Percentiles rank a stretch among this genome's conserved stretches.
Evolutionary conservation across 2,888 invertebrate species (phyloP).

Genomic region (Melanostoma mellinum): DNA sequence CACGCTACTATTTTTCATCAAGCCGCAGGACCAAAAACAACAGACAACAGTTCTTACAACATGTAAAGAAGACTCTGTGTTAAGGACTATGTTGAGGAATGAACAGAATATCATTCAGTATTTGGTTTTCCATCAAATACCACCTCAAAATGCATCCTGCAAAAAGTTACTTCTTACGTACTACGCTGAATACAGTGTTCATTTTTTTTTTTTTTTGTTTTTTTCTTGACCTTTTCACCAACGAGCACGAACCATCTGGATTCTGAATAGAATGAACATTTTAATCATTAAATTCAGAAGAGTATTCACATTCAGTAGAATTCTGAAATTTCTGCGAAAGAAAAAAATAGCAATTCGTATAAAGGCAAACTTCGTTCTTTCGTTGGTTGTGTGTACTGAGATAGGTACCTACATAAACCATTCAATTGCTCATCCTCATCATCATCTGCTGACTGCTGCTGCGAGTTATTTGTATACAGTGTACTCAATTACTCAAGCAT

Average conservation of each 20-base stretch:
- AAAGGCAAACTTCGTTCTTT: conserved; percentile 2
- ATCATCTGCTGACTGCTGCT: conserved; percentile 3
- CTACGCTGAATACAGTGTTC: background rate
- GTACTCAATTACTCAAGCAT: conserved; percentile 60
- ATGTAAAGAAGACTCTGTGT: background rate
- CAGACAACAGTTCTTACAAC: no score
- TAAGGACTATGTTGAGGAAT: background rate
- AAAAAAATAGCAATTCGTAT: conserved; percentile 19
- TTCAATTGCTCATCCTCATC: conserved; percentile 33
- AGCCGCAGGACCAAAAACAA: no score
- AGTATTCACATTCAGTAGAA: conserved; percentile 32
- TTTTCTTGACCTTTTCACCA: conserved; percentile 15
- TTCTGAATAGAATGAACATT: conserved; percentile 37
- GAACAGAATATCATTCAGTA: background rate
- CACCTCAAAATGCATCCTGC: conserved; percentile 13
- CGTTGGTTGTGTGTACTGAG: conserved; percentile 14
- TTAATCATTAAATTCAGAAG: conserved; percentile 45
- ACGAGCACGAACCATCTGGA: background rate
- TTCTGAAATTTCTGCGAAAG: conserved; percentile 26
- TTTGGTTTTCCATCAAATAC: background rate
- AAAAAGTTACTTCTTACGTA: conserved; percentile 25
- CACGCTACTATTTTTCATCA: no score
- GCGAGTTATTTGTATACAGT: conserved; percentile 6
- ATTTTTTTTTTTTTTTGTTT: background rate
- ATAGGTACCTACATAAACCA: conserved; percentile 4